These are phyloP conservation scores for Zaprionus taronus DNA, from an alignment of 1,140 invertebrate species.

Conservation along the genomic window DNA sequence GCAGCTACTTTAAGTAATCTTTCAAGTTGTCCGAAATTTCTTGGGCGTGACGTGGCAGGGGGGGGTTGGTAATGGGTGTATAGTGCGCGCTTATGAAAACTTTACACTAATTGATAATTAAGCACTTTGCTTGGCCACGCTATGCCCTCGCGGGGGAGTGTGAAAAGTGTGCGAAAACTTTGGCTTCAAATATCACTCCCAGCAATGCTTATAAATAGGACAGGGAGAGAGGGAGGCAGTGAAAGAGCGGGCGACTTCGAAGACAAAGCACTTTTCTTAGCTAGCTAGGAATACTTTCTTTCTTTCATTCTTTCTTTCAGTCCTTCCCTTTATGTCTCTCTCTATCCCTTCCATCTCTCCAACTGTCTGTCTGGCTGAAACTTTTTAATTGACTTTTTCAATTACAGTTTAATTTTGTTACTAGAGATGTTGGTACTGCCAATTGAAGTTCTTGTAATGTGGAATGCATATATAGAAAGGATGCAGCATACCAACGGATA, in stretches of 20 bases:
- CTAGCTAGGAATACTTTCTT: not conserved
- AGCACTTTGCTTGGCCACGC: conserved; percentile 21
- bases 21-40: conserved; percentile 11
- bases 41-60: not conserved
- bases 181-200: conserved; percentile 8
- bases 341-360: conserved; percentile 6
- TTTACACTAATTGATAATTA: conserved; percentile 40
- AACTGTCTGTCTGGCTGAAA: conserved; percentile 41
- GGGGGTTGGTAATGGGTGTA: not conserved
- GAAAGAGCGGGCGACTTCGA: not conserved
- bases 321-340: conserved; percentile 7
- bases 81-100: conserved; percentile 10
- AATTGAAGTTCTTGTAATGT: conserved; percentile 69
- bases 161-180: conserved; percentile 23
- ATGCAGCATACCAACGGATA: not conserved
- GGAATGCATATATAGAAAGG: conserved; percentile 28
- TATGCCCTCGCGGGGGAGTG: conserved; percentile 9
- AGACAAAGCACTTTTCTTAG: conserved; percentile 17
- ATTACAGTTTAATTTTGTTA: conserved; percentile 82
- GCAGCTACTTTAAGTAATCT: not conserved
- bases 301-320: not conserved
- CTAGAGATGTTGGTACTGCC: conserved; percentile 74
- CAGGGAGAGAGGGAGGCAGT: not conserved
- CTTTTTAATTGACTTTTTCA: conserved; percentile 83
- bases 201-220: not conserved